Base-by-base conservation (phyloP, 2,797 vertebrate species). In the Rhabdomys pumilio region DNA sequence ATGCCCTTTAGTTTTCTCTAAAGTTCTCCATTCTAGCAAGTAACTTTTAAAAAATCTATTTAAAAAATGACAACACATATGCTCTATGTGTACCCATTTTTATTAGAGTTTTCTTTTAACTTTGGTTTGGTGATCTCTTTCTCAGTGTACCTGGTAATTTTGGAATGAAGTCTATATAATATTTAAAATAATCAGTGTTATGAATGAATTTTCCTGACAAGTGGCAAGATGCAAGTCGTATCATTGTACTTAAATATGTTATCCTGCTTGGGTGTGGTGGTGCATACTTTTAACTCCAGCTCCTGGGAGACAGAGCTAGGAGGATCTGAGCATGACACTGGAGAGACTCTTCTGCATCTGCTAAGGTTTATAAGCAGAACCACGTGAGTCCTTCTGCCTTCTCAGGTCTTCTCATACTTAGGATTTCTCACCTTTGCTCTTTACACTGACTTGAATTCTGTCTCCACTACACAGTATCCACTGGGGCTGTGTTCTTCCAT, bases 11-110 rank as follows among this genome's bases (percentile, higher is more conserved):
- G 1, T 13, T 95, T 55, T 44, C 87, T 38, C 59, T 87, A 63
- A 82, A 82, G 9, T 41, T 92, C 31, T 76, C 38, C 11, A 79
- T 12, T 72, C 6, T 50, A 47, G 24, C 20, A 50, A 92, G 67
- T 69, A 83, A 83, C 81, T 75, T 75, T 87, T 41, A 91, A 96
- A 81, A 82, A 22, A 11, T 55, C 57, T 50, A 89, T 47, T 61
- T 13, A 24, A 9, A n/a, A 26, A 93, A n/a, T 89, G 57, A 26
- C 22, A 85, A 85, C 73, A 65, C 26, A 61, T 20, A n/a, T 7
- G 29, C 44, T 6, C 75, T 50, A 7, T 61, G 0, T 88, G 24
- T 67, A 5, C 24, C 41, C 81, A 10, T 77, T 96, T 73, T 20
- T 87, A 72, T 69, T 61, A 53, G 59, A 14, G 50, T 63, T 69